A percentile compares a stretch with the other conserved stretches of the same genome.
Evolutionary conservation across 2,888 invertebrate genomes (phyloP).

Genomic region (Lasiommata megera): DNA sequence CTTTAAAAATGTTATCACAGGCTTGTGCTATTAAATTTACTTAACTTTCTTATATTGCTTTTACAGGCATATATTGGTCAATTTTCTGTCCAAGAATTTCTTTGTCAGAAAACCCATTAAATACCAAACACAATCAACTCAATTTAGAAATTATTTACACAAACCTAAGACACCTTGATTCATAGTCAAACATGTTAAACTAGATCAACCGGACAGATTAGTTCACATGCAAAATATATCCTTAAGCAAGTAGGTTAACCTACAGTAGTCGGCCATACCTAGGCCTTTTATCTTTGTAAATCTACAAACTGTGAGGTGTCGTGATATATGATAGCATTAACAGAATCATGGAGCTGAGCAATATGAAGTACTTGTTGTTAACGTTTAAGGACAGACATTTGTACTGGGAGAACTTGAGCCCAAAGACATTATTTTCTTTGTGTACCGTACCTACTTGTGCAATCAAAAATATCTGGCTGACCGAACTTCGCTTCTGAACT

Average conservation of each 20-base stretch:
- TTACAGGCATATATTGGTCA: no score
- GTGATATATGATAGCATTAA: constrained; percentile 70
- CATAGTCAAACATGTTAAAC: no score
- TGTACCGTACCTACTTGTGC: not conserved
- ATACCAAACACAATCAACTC: no score
- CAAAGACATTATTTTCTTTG: constrained; percentile 6
- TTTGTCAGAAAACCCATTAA: no score
- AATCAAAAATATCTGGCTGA: constrained; percentile 1
- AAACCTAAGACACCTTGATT: no score
- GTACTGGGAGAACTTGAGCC: constrained; percentile 8
- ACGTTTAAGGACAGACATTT: constrained; percentile 29
- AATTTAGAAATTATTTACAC: no score
- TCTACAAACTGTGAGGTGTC: constrained; percentile 30
- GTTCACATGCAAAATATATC: not conserved
- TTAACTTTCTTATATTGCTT: no score
- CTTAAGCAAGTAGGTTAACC: constrained; percentile 14
- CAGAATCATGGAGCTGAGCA: constrained; percentile 60
- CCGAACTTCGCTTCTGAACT: not conserved
- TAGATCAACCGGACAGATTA: no score
- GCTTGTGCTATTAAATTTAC: no score
- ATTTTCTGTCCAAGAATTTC: no score
- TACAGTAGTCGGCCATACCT: constrained; percentile 7
- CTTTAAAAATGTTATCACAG: no score
- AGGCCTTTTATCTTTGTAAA: constrained; percentile 32
- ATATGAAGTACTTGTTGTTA: constrained; percentile 52